Percentiles rank a stretch among this genome's conserved stretches.
phyloP scores from a whole-genome alignment of 2,797 vertebrate genomes.

The Fringilla coelebs region DNA sequence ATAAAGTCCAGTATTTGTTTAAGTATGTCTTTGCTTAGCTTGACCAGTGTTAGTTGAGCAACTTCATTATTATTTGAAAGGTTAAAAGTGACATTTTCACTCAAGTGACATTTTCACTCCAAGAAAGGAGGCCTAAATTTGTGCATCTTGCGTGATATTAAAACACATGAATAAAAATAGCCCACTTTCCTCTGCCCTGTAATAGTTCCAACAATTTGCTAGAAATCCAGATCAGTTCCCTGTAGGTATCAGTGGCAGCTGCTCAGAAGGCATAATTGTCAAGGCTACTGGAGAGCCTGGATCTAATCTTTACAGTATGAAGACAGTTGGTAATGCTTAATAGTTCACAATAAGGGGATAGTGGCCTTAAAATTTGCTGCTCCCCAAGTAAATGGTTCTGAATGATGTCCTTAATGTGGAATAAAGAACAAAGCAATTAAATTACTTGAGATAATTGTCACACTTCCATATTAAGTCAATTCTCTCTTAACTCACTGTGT shows the following conservation, averaged over 20 bases:
- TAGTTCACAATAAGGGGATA: background rate
- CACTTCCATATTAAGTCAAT: background rate
- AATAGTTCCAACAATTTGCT: background rate
- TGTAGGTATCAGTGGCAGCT: background rate
- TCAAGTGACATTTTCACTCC: too few relatives aligned
- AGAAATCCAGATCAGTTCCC: background rate
- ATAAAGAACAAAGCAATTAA: conserved; percentile 1
- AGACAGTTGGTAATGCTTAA: background rate
- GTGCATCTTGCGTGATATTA: background rate
- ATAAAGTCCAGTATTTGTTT: background rate
- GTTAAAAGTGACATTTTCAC: background rate
- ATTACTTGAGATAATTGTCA: background rate
- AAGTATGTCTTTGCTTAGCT: background rate
- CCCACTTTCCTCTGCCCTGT: background rate
- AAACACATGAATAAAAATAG: background rate
- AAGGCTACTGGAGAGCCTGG: background rate
- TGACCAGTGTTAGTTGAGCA: background rate
- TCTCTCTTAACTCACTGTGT: background rate
- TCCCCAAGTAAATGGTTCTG: background rate
- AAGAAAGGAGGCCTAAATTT: background rate
- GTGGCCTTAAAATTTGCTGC: background rate
- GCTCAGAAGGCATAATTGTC: background rate
- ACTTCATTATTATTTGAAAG: background rate
- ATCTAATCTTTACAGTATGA: background rate
- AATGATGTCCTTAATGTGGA: background rate